These are phyloP conservation scores for Bruchidius siliquastri DNA, from an alignment of 2,888 invertebrate species.

Conservation along the genomic window DNA sequence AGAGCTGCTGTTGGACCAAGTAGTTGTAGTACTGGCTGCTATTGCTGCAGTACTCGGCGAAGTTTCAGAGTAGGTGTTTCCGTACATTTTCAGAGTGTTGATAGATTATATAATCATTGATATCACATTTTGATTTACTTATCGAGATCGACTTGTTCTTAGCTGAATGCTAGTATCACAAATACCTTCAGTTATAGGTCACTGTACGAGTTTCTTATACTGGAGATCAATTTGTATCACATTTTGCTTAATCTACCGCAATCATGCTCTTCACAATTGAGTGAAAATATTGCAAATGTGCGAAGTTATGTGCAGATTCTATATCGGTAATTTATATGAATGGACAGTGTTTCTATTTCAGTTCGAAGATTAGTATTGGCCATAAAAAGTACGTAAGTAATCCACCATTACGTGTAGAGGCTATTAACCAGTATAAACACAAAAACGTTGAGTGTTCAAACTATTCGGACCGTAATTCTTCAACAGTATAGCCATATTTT, in stretches of 20 bases:
- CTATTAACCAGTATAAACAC: no score
- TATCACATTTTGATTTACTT: background rate
- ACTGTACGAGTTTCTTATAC: background rate
- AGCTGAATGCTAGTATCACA: background rate
- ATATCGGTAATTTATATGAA: no score
- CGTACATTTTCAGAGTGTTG: constrained; percentile 1
- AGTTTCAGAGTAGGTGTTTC: background rate
- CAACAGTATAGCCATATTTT: no score
- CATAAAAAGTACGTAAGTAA: no score
- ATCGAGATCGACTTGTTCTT: background rate
- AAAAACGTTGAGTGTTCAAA: no score
- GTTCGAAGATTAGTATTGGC: no score
- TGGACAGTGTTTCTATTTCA: no score
- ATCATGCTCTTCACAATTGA: background rate
- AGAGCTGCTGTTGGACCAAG: constrained; percentile 14
- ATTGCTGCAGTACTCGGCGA: background rate
- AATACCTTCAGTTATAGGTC: background rate
- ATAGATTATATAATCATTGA: background rate
- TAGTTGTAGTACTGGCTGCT: constrained; percentile 14
- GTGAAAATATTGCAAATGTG: background rate
- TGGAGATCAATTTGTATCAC: background rate
- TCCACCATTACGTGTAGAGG: no score
- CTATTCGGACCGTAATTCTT: no score
- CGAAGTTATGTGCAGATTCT: no score
- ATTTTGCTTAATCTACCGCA: background rate